phyloP scores from a whole-genome alignment of 2,888 invertebrate species.

The Tenthredo scrophulariae region DNA sequence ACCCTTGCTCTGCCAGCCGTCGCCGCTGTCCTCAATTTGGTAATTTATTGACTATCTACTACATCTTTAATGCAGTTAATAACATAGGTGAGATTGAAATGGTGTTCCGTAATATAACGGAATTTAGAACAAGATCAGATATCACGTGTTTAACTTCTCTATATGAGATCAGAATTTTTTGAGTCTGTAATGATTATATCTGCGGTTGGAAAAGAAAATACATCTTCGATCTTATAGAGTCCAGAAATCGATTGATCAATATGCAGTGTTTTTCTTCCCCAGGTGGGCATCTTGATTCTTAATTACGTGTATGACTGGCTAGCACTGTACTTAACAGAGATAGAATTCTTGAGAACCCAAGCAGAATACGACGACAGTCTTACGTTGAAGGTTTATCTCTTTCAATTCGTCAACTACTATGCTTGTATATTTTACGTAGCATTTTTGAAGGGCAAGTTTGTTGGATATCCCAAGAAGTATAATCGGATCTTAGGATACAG shows the following conservation, averaged over 20 bases:
- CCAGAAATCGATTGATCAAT: background rate
- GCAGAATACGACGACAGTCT: conserved; percentile 93
- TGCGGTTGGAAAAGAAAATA: background rate
- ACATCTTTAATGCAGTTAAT: too few relatives aligned
- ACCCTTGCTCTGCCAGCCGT: conserved; percentile 87
- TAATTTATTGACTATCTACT: conserved; percentile 77
- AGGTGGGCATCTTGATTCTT: conserved; percentile 86
- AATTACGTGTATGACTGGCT: conserved; percentile 85
- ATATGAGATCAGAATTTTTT: background rate
- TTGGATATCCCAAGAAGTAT: conserved; percentile 89
- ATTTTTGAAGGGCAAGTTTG: conserved; percentile 88
- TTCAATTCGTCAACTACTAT: conserved; percentile 95
- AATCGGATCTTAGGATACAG: conserved; percentile 84
- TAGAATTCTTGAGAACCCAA: conserved; percentile 89
- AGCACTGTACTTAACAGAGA: conserved; percentile 86
- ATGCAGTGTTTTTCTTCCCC: conserved; percentile 37
- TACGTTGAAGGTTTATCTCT: conserved; percentile 91
- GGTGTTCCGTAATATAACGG: conserved; percentile 66
- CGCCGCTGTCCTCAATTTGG: conserved; percentile 88
- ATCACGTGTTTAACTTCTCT: background rate
- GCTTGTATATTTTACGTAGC: conserved; percentile 93
- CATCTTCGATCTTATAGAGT: background rate
- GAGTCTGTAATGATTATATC: too few relatives aligned
- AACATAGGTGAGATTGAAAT: too few relatives aligned
- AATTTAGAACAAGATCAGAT: background rate